phyloP scores from a whole-genome alignment of 2,797 vertebrate species.

The Acropternis orthonyx region DNA sequence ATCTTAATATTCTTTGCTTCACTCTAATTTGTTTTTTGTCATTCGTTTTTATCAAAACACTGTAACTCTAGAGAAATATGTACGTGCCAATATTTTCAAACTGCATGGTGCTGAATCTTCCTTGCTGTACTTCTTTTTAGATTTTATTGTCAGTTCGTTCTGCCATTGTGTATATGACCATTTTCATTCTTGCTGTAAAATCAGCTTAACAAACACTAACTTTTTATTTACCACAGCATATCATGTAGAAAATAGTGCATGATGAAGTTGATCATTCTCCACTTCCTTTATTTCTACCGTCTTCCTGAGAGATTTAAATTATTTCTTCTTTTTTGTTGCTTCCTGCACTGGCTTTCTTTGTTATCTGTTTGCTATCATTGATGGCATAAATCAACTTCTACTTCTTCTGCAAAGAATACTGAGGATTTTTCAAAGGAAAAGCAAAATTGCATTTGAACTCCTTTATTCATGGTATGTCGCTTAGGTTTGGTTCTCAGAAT shows the following conservation, averaged over 20 bases:
- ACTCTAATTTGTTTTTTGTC: not conserved
- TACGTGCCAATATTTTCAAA: not conserved
- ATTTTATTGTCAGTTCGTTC: not conserved
- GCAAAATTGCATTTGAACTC: constrained; percentile 43
- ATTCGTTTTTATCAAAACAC: not conserved
- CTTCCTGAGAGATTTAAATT: not conserved
- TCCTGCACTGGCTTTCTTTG: constrained; percentile 32
- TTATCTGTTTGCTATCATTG: constrained; percentile 42
- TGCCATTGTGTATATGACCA: not conserved
- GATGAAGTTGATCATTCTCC: not conserved
- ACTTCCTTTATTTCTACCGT: not conserved
- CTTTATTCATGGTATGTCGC: constrained; percentile 38
- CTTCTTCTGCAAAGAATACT: constrained; percentile 45
- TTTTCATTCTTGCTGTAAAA: not conserved
- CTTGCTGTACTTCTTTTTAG: not conserved
- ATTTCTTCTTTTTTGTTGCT: constrained; percentile 38
- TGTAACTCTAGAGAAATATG: accelerated
- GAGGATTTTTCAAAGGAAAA: constrained; percentile 57
- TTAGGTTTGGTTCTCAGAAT: constrained; percentile 29
- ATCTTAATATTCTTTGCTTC: not conserved
- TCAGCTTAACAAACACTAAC: not conserved
- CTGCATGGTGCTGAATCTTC: not conserved
- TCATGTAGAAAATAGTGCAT: not conserved
- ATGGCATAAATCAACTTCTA: constrained; percentile 26
- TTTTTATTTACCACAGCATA: not conserved